Base-by-base conservation (phyloP, 2,888 invertebrate genomes). In the Drosophila acutilabella region DNA sequence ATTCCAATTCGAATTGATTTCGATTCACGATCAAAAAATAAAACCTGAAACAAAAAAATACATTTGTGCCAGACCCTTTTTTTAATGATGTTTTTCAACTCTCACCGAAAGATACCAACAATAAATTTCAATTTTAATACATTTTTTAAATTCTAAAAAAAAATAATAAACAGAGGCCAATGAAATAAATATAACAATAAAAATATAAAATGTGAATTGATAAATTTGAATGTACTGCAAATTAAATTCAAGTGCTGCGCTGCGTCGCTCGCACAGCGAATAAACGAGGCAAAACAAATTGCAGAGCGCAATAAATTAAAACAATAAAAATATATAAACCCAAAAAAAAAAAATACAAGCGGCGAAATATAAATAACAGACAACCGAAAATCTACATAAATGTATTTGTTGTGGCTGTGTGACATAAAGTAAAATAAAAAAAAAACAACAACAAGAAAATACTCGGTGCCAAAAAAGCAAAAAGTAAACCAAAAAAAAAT, bases 271-370 rank as follows among this genome's bases (percentile, higher is more conserved):
- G 71, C 71, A 79, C 88, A 45, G 71, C 82, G 72, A 80, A 79
- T 69, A 61, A 81, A 80, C 77, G 72, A 80, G 61, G 73, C 78
- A 74, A 65, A 67, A 67, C 86, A 62, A 83, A 79, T 80, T 88
- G 86, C 83, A 88, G 88, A 83, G 86, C 88, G 88, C 87, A 83
- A 88, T 83, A 88, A 83, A 83, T 83, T 88, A 72, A 82, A 82
- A 80, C 78, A 80, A 78, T 71, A 83, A 80, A 47, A 23, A 61
- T 78, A 30, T 30, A 30, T 30, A 30, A 30, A 30, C 8, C 30
- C 30, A 30, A 30, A n/a, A n/a, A 26, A 26, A 30, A 84, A 40
- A 36, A 40, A 69, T 71, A 56, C 61, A 72, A 77, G 64, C 71
- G 60, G 67, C 69, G 53, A 66, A 69, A 66, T 53, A 58, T 13